Percentiles rank a stretch among this genome's conserved stretches.
phyloP scores from a whole-genome alignment of 2,113 vertebrate species.

The Marmota monax region DNA sequence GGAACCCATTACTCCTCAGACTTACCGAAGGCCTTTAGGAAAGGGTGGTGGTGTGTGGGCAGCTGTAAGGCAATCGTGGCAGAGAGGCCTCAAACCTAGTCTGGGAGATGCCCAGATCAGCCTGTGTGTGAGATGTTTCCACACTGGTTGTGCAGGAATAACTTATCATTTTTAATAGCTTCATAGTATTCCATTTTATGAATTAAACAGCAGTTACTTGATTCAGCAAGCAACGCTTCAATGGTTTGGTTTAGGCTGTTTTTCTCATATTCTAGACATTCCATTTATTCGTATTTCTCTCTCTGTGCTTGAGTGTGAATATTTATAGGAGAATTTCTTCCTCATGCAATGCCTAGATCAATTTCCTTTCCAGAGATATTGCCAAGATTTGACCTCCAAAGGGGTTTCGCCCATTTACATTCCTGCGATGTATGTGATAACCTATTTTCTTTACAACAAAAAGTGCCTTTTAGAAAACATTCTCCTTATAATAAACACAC shows the following conservation, averaged over 20 bases:
- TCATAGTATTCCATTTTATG: not conserved
- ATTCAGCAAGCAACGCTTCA: not conserved
- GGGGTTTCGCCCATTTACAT: conserved; percentile 59
- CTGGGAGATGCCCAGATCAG: not conserved
- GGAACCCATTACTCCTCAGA: not conserved
- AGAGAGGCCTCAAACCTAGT: not conserved
- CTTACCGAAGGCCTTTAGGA: not conserved
- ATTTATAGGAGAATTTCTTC: conserved; percentile 56
- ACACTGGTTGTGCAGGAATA: not conserved
- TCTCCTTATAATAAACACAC: conserved; percentile 49
- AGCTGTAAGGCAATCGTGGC: not conserved
- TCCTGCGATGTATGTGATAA: not conserved
- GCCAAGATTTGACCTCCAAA: conserved; percentile 49
- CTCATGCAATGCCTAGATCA: conserved; percentile 26
- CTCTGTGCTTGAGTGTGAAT: not conserved
- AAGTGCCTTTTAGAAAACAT: conserved; percentile 53
- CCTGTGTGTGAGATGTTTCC: not conserved
- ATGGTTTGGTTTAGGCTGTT: not conserved
- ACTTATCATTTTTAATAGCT: conserved; percentile 23
- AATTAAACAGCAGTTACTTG: not conserved
- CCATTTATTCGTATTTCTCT: not conserved
- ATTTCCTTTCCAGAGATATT: conserved; percentile 58
- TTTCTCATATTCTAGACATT: not conserved
- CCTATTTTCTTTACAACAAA: conserved; percentile 57
- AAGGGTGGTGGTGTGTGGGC: not conserved